Base-by-base conservation (phyloP, 1,140 invertebrate species). In the Plectrocnemia conspersa region DNA sequence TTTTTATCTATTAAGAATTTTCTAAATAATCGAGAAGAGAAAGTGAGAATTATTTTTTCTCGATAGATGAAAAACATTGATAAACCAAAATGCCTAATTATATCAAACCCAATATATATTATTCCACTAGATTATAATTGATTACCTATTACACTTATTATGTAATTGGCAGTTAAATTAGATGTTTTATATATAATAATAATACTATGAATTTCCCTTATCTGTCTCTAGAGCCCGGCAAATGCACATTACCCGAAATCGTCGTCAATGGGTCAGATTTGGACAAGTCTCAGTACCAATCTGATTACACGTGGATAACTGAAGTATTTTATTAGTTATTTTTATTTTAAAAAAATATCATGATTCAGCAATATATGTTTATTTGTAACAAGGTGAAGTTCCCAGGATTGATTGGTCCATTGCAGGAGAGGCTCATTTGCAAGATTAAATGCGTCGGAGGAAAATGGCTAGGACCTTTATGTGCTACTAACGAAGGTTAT, bases 371-470 rank as follows among this genome's bases (percentile, higher is more conserved):
- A 29, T 7, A 29, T 29, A 29, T n/a, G 27, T 7, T 35, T 11
- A 15, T 4, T 35, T 35, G 11, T 4, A 35, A 35, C 16, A 33
- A 75, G 72, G 71, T 75, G 1, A 75, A 74, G 61, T 89, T 89
- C 69, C 79, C 83, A 10, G 85, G 82, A 5, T 68, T 83, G 42
- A 78, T 86, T 60, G 80, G 82, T 13, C 80, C 82, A 15, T 65
- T 82, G 53, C 79, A 82, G 52, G 82, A 85, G 66, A 75, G 78
- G 49, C 69, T 84, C 15, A 76, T 87, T 2, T 89, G 87, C 68
- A 89, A 89, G 68, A 86, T 89, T 46, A 87, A 88, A 68, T 89
- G 86, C 63, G 80, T 89, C 35, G 83, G 83, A 62, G 86, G 85
- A 33, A 81, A 85, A 63, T 89, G 87, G 87, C 82, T 88, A 32